Evolutionary conservation across 2,113 vertebrate species (phyloP).

Genomic region (Misgurnus mizolepis): DNA sequence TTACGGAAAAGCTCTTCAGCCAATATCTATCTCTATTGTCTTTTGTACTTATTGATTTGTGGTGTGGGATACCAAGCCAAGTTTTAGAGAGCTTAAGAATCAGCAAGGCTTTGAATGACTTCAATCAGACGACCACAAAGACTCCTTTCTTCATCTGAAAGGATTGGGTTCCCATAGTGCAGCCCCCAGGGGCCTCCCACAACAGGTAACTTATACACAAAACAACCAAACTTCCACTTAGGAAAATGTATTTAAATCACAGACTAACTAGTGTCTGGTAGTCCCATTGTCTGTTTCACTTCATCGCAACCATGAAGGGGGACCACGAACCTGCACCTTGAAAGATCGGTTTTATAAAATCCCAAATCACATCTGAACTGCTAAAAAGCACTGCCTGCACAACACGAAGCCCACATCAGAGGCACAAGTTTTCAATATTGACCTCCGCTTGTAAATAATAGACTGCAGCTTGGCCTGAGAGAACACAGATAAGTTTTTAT

Average conservation of each 20-base stretch:
- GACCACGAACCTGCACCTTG: no score
- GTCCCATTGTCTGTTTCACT: slow-evolving; percentile 19
- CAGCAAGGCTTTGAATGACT: slow-evolving; percentile 68
- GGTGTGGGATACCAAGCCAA: slow-evolving; percentile 45
- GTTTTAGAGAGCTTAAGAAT: slow-evolving; percentile 55
- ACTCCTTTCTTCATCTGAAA: slow-evolving; percentile 70
- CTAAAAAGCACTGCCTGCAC: no score
- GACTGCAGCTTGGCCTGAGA: background rate
- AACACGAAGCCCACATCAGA: no score
- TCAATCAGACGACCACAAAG: slow-evolving; percentile 74
- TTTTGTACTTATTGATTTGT: background rate
- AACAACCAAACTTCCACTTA: slow-evolving; percentile 25
- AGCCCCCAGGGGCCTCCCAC: slow-evolving; percentile 59
- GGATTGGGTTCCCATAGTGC: slow-evolving; percentile 70
- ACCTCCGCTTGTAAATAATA: background rate
- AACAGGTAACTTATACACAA: slow-evolving; percentile 39
- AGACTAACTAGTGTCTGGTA: slow-evolving; percentile 5
- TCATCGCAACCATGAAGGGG: background rate
- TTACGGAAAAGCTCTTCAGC: no score
- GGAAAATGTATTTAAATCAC: slow-evolving; percentile 21
- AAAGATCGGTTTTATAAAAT: no score
- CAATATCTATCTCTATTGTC: background rate
- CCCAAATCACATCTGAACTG: no score
- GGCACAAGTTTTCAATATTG: background rate
- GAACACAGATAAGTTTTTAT: no score